Percentiles rank a stretch among this genome's conserved stretches.
These are phyloP conservation scores for Hemicentrotus pulcherrimus DNA, from an alignment of 35 echinoderm and acorn worm species.

Conservation along the genomic window DNA sequence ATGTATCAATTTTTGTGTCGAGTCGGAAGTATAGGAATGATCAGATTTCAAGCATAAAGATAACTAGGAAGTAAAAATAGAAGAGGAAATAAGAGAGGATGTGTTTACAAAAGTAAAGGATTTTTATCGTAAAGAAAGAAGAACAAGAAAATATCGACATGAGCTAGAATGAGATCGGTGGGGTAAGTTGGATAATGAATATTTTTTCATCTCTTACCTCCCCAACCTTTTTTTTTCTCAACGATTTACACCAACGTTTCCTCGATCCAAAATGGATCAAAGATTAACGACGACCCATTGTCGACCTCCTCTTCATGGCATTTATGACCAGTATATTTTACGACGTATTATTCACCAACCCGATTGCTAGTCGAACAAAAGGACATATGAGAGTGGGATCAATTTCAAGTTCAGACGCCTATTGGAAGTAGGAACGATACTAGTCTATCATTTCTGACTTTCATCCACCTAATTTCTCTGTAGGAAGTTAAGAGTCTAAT, in stretches of 20 bases:
- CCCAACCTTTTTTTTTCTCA: background rate
- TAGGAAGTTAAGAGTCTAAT: background rate
- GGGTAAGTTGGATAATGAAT: background rate
- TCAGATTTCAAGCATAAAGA: background rate
- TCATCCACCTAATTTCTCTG: background rate
- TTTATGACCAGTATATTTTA: conserved; percentile 37
- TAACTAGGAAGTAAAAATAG: background rate
- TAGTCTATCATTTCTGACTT: conserved; percentile 6
- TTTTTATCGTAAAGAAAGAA: background rate
- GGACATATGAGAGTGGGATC: conserved; percentile 38
- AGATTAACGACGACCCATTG: conserved; percentile 23
- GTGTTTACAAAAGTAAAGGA: background rate
- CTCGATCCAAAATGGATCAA: background rate
- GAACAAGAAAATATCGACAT: background rate
- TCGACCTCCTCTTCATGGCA: background rate
- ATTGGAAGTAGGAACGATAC: background rate
- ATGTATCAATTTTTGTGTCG: background rate
- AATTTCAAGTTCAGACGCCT: conserved; percentile 53
- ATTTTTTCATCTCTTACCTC: background rate
- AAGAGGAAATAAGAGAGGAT: too few species aligned
- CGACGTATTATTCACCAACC: conserved; percentile 21
- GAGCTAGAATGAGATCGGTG: background rate
- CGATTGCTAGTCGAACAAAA: conserved; percentile 12
- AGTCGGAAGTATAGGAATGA: background rate
- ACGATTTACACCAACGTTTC: background rate